phyloP scores from a whole-genome alignment of 1,140 invertebrate genomes.

The Diabrotica virgifera region DNA sequence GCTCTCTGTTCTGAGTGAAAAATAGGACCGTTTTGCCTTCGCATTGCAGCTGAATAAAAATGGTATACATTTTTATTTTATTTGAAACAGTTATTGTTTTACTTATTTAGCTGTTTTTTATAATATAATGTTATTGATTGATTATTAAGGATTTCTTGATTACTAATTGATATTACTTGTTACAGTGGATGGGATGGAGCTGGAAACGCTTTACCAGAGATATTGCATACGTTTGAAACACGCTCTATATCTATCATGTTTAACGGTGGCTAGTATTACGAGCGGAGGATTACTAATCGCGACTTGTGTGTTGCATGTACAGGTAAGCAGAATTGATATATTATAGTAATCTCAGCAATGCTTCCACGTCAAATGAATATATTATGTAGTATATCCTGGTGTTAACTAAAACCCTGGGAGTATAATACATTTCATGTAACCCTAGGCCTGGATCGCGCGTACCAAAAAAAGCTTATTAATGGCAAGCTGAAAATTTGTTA shows the following conservation, averaged over 20 bases:
- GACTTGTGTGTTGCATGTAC: slow-evolving; percentile 51
- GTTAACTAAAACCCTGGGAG: not conserved
- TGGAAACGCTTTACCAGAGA: slow-evolving; percentile 61
- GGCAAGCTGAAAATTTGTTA: too few relatives aligned
- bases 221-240: slow-evolving; percentile 65
- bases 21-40: too few relatives aligned
- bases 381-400: not conserved
- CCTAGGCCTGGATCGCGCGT: too few relatives aligned
- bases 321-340: slow-evolving; percentile 42
- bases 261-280: slow-evolving; percentile 54
- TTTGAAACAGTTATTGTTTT: too few relatives aligned
- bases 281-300: slow-evolving; percentile 51
- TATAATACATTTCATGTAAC: too few relatives aligned
- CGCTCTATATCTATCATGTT: slow-evolving; percentile 60
- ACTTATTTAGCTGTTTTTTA: too few relatives aligned
- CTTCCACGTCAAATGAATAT: not conserved
- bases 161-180: slow-evolving; percentile 36
- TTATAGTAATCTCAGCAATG: not conserved
- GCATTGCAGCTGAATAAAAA: too few relatives aligned
- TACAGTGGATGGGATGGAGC: slow-evolving; percentile 59
- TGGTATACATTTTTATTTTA: too few relatives aligned
- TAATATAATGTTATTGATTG: too few relatives aligned
- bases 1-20: too few relatives aligned
- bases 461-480: too few relatives aligned
- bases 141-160: too few relatives aligned